Evolutionary conservation across 2,888 invertebrate species (phyloP), one percentile per base, ranked within the genome.

Genomic region (Mechanitis messenoides): DNA sequence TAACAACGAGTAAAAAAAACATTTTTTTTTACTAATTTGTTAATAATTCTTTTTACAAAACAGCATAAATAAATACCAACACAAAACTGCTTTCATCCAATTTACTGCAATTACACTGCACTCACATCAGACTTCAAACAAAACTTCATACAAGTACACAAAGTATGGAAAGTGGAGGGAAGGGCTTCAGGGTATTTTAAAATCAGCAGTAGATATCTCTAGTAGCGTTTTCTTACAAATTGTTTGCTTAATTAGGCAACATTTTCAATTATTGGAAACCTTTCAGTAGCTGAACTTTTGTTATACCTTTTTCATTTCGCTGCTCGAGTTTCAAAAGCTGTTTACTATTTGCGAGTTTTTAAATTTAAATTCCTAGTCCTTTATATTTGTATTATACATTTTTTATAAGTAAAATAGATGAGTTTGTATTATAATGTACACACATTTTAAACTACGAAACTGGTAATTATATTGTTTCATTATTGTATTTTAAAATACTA

Each of bases 201-300:
- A 47, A 20, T 50, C 28, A 50, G 50, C 50, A 31, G 50, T 50
- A 28, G 6, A 3, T 35, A 1, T 50, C 2, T 50, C 31, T 31
- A 28, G 31, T 1, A 31, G 31, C 50, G 9, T 50, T 50, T 50
- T 50, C 50, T 31, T 50, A 31, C 50, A 50, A 50, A 50, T 31
- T 50, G 31, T 60, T 60, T 20, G 20, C 20, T 20, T 55, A 60
- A 60, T 60, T 60, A 60, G 55, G 55, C 47, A 56, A 55, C 60
- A 42, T 60, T 60, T 60, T 11, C 55, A 55, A 56, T 55, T 42
- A 60, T 55, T 50, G 20, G 20, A 20, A 20, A 20, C 20, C 20
- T 20, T 20, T 20, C 20, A 20, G 20, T 20, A 20, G 20, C 20
- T 20, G 1, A 20, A 20, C 20, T 20, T 20, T 20, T 20, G 20